Conservation (phyloP, 2,113 vertebrate species). For the Sialia sialis region DNA sequence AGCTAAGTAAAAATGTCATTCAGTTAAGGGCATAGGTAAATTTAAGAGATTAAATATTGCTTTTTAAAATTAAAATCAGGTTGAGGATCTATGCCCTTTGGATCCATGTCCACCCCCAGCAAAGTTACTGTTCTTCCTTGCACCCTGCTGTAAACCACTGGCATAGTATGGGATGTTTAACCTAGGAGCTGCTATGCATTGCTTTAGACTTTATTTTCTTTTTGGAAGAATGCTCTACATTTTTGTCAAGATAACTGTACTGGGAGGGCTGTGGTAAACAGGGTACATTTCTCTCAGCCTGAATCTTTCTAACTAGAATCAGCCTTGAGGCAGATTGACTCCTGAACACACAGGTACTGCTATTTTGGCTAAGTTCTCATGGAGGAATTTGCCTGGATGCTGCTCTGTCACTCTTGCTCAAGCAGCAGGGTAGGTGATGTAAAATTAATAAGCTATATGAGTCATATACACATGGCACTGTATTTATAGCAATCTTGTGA, state of each 20-base stretch:
- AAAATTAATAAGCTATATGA: constrained; percentile 43
- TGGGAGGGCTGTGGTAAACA: neutral
- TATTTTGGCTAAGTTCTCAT: neutral
- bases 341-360: neutral
- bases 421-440: neutral
- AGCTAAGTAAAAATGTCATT: neutral
- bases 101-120: neutral
- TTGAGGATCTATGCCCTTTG: neutral
- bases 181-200: neutral
- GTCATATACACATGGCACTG: constrained; percentile 23
- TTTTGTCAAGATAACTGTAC: neutral
- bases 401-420: neutral
- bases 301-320: neutral
- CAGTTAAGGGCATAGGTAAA: neutral
- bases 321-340: neutral
- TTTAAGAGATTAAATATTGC: neutral
- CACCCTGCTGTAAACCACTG: neutral
- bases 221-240: too few relatives aligned
- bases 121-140: neutral
- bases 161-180: neutral
- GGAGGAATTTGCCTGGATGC: neutral
- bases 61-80: neutral
- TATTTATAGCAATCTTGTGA: constrained; percentile 49
- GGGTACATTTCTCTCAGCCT: neutral
- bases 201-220: neutral